Percentiles rank a stretch among this genome's conserved stretches.
Conservation (phyloP, 1,140 invertebrate species). For the Spodoptera frugiperda region DNA sequence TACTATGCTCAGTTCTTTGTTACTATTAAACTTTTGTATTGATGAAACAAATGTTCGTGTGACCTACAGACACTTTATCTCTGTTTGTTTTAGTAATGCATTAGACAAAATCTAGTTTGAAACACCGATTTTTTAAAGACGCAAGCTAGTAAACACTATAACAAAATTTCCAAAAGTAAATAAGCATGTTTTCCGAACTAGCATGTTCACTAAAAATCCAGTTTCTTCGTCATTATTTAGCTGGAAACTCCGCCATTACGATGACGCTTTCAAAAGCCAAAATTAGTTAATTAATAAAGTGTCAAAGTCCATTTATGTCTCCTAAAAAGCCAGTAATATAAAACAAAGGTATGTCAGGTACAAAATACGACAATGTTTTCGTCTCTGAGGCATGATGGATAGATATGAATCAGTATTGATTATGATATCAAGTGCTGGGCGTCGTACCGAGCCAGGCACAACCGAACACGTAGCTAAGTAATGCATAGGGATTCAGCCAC, state of each 20-base stretch:
- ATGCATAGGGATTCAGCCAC: background rate
- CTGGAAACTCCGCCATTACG: no score
- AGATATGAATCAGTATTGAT: slow-evolving; percentile 33
- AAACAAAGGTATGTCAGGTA: background rate
- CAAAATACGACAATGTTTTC: slow-evolving; percentile 13
- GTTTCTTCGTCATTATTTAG: no score
- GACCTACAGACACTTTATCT: no score
- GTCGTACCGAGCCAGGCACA: slow-evolving; percentile 29
- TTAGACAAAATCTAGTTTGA: no score
- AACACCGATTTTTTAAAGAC: no score
- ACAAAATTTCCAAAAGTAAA: no score
- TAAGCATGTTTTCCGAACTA: no score
- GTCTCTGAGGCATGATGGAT: slow-evolving; percentile 22
- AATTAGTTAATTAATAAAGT: background rate
- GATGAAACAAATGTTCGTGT: background rate
- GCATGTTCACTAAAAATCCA: no score
- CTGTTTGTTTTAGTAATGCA: no score
- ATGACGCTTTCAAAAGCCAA: no score
- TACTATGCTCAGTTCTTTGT: background rate
- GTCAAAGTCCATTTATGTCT: background rate
- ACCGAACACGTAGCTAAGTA: background rate
- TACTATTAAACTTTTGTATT: background rate
- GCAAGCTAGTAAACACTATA: no score
- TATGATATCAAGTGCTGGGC: slow-evolving; percentile 34
- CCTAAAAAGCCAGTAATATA: background rate